Conservation (phyloP, 2,888 invertebrate species). For the Pollenia angustigena region DNA sequence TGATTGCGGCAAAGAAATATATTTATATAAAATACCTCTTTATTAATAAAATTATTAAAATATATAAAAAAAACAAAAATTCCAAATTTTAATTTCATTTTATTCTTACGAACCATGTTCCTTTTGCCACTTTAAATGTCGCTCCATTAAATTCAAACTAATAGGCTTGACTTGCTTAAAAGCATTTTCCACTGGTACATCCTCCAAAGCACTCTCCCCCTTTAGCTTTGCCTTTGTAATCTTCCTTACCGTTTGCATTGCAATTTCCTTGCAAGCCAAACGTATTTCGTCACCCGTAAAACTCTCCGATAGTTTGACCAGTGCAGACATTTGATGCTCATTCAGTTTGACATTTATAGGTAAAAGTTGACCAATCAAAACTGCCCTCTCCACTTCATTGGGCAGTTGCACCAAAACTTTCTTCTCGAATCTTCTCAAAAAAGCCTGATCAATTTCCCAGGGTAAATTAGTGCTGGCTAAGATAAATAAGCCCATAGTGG, state of each 20-base stretch:
- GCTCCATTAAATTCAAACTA: constrained; percentile 85
- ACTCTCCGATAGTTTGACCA: constrained; percentile 87
- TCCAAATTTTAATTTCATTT: background rate
- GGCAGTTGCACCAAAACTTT: constrained; percentile 93
- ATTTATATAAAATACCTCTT: too few species aligned
- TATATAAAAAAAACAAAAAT: too few species aligned
- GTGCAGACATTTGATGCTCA: constrained; percentile 78
- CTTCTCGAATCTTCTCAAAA: constrained; percentile 94
- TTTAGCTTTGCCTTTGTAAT: constrained; percentile 66
- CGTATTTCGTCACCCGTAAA: constrained; percentile 96
- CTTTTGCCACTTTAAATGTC: constrained; percentile 88
- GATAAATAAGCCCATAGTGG: constrained; percentile 88
- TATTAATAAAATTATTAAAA: too few species aligned
- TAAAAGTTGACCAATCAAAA: constrained; percentile 88
- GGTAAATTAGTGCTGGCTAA: constrained; percentile 96
- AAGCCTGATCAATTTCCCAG: constrained; percentile 96
- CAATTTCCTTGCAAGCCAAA: constrained; percentile 94
- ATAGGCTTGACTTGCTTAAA: constrained; percentile 84
- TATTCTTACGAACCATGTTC: constrained; percentile 85
- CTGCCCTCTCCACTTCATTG: constrained; percentile 86
- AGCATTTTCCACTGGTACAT: constrained; percentile 77
- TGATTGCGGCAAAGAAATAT: too few species aligned
- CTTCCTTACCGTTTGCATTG: constrained; percentile 91
- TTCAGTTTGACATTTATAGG: constrained; percentile 82
- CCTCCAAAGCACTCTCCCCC: constrained; percentile 50